Evolutionary conservation across 2,888 invertebrate species (phyloP).

Genomic region (Theretra japonica): DNA sequence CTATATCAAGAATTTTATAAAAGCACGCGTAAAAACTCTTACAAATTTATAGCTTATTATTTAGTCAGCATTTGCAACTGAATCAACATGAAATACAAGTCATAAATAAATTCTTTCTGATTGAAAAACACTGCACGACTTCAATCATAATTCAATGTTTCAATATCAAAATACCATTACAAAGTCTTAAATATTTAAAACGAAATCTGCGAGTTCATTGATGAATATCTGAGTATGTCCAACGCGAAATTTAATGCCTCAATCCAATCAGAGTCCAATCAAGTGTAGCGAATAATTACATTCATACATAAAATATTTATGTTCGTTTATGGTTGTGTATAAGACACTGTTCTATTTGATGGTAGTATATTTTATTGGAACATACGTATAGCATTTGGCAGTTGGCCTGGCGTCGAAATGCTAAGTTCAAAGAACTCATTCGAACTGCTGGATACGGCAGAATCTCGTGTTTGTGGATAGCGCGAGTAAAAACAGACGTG

Average conservation of each 20-base stretch:
- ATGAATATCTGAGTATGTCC: conserved; percentile 5
- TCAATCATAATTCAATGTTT: too few species aligned
- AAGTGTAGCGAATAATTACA: background rate
- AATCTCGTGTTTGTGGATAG: background rate
- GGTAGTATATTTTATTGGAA: conserved; percentile 7
- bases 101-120: too few species aligned
- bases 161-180: too few species aligned
- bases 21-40: too few species aligned
- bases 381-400: conserved; percentile 13
- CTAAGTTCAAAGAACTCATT: conserved; percentile 23
- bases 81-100: too few species aligned
- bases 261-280: conserved; percentile 20
- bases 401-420: conserved; percentile 8
- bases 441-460: conserved; percentile 1
- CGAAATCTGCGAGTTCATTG: background rate
- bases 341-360: conserved; percentile 14
- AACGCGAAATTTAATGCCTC: background rate
- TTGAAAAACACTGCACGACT: too few species aligned
- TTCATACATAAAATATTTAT: conserved; percentile 2
- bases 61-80: too few species aligned
- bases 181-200: background rate
- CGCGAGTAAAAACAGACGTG: background rate
- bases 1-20: too few species aligned
- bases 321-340: background rate
- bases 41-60: too few species aligned